These are phyloP conservation scores for Psilanteris sp. DNA, from an alignment of 1,140 invertebrate species.

Conservation along the genomic window DNA sequence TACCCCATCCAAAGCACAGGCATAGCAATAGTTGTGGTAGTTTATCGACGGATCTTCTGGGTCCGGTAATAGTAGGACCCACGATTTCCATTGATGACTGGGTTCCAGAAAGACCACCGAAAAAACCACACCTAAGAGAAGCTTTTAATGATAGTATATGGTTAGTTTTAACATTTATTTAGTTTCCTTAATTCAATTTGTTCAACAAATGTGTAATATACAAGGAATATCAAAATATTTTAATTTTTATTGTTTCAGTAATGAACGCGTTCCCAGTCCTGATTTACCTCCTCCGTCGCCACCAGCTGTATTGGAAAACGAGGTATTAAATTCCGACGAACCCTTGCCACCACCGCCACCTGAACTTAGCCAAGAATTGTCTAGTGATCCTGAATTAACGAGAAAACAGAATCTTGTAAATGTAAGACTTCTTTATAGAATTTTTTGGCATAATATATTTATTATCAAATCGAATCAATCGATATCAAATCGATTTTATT, in stretches of 20 bases:
- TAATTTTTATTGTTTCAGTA: conserved; percentile 66
- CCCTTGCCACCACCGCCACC: conserved; percentile 87
- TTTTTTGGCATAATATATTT: no score
- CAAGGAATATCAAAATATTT: no score
- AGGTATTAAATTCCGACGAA: conserved; percentile 84
- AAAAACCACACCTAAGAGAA: conserved; percentile 86
- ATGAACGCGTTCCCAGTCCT: conserved; percentile 83
- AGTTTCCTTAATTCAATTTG: no score
- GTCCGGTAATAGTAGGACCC: conserved; percentile 84
- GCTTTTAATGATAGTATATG: conserved; percentile 63
- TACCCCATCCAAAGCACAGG: conserved; percentile 78
- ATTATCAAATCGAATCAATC: no score
- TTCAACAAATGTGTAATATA: no score
- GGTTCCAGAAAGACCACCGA: conserved; percentile 86
- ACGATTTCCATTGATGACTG: conserved; percentile 85
- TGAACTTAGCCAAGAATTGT: conserved; percentile 72
- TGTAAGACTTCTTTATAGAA: not conserved
- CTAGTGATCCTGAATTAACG: conserved; percentile 22
- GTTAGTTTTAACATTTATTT: conserved; percentile 20
- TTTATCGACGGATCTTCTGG: conserved; percentile 82
- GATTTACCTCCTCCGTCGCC: conserved; percentile 87
- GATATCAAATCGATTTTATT: no score
- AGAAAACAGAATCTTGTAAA: conserved; percentile 46
- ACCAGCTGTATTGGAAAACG: conserved; percentile 82
- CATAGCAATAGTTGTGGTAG: conserved; percentile 84